Evolutionary conservation across 2,888 invertebrate species (phyloP), one percentile per base, ranked within the genome.

Genomic region (Cryptops parisi): DNA sequence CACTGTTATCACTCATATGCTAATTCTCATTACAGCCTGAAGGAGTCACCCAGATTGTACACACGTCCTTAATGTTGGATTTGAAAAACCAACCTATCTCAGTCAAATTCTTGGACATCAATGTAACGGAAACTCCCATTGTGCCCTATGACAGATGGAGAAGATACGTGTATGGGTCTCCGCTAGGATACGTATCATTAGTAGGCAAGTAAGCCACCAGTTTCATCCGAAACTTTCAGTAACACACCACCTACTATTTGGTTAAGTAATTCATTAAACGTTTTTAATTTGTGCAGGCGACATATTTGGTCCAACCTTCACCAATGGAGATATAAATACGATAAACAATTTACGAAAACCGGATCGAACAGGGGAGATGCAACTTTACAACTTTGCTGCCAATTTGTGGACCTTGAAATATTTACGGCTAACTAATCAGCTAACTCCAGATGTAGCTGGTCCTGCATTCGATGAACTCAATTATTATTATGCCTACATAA

Each of bases 391-490:
- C 62, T 72, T 77, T 57, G 75, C 73, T 2, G 70, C 71, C 56
- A 76, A 73, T 61, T 62, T 76, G 21, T 69, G 73, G 64, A 73
- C 72, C 3, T 64, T 77, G 23, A 70, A 71, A 58, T 76, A 76
- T 62, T 67, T 76, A 55, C 62, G 72, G n/a, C 61, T 72, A 4
- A 74, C 74, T 2, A 73, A 74, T 59, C 75, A 75, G 27, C 25
- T 56, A 21, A 48, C 47, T 2, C 52, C 56, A n/a, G 25, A 39
- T 17, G 38, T 54, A 6, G 26, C 27, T 21, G n/a, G 22, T 6
- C 23, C 23, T 19, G 52, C 54, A 2, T 33, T 56, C 3, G 48
- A 52, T 9, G 25, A 38, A 24, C 25, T 56, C 12, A 56, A 51
- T 19, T 52, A 52, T 38, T 56, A 44, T 39, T 54, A 54, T 33